Base-by-base conservation (phyloP, 30 jellyfish, hydroid and myxozoan genomes). In the Rhopilema esculentum region DNA sequence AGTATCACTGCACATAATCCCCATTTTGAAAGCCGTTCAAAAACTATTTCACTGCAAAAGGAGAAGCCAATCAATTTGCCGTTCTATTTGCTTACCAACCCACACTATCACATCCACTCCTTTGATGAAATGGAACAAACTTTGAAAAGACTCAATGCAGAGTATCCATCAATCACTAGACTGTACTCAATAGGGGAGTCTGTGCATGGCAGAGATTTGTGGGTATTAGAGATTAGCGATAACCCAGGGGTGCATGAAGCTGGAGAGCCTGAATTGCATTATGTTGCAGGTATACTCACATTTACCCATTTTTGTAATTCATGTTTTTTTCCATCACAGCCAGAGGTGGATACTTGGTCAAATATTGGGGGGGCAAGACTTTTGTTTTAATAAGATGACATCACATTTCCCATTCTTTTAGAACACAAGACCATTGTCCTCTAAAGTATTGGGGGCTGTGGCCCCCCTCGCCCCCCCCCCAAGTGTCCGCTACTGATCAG, bases 161-260 rank as follows among this genome's bases (percentile, higher is more conserved):
- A 90, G 8, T 88, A 79, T 51, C 97, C 99, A 27, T 49, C 87
- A 19, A 87, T 96, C 63, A 85, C 98, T 0, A 53, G 92, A 16
- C 86, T 96, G 48, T 91, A 91, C 64, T 88, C 91, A 27, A 87
- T 96, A 66, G 99, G 99, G 27, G 81, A 83, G 68, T 96, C 99
- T 1, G 98, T 91, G 69, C 77, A 96, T 72, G 98, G 98, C 27
- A 87, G 96, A 62, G 92, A 91, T 27, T 52, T 96, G 72, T 88
- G 92, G 96, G 99, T 88, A 25, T 21, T 96, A 74, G 99, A 96
- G 67, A 76, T 96, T 31, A 82, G 95, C 57, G 97, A 84, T 33
- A 89, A 88, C 27, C 99, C 99, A 1, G 99, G 99, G 40, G 40
- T 74, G 1, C 99, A 91, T 66, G 97, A 96, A 68, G 80, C 99